phyloP scores from a whole-genome alignment of 1,140 invertebrate genomes.

The Magallana angulata region DNA sequence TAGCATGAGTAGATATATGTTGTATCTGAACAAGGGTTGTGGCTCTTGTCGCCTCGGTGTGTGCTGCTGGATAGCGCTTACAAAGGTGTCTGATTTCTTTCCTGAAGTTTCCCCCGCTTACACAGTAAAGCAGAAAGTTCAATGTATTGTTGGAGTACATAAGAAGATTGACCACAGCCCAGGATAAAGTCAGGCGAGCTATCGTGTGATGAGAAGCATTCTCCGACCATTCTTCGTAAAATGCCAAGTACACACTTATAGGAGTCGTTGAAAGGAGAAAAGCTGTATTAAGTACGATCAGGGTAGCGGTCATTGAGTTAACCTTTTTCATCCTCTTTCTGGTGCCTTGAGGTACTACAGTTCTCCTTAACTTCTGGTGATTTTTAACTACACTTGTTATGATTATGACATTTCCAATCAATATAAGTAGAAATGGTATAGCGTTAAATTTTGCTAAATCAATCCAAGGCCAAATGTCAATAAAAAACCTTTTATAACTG shows the following conservation, averaged over 20 bases:
- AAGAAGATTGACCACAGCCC: slow-evolving; percentile 51
- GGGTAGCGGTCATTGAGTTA: slow-evolving; percentile 61
- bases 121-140: slow-evolving; percentile 50
- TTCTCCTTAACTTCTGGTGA: neutral
- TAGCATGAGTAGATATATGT: no score
- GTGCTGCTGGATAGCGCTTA: no score
- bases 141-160: slow-evolving; percentile 57
- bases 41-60: no score
- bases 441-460: slow-evolving; percentile 62
- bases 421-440: slow-evolving; percentile 59
- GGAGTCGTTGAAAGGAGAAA: slow-evolving; percentile 64
- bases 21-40: no score
- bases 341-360: neutral
- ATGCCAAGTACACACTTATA: slow-evolving; percentile 63
- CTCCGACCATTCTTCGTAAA: slow-evolving; percentile 43
- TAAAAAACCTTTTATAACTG: slow-evolving; percentile 53
- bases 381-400: neutral
- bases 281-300: slow-evolving; percentile 60
- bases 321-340: neutral
- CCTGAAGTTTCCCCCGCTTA: slow-evolving; percentile 51
- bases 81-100: slow-evolving; percentile 26
- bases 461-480: slow-evolving; percentile 63
- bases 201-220: neutral
- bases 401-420: slow-evolving; percentile 56
- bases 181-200: slow-evolving; percentile 43